Evolutionary conservation across 2,888 invertebrate genomes (phyloP).

Genomic region (Eudasyphora cyanicolor): DNA sequence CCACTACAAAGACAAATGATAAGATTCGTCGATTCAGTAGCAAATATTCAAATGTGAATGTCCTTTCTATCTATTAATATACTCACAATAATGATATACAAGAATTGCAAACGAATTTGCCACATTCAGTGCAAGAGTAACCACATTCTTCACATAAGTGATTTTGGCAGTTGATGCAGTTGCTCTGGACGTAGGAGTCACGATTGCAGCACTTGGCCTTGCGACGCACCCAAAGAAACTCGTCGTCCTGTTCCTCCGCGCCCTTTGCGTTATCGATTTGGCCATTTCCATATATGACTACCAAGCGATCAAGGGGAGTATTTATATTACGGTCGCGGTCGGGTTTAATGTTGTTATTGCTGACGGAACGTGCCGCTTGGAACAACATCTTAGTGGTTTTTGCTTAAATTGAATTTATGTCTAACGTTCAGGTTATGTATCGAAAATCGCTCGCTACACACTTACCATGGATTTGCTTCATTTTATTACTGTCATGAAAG

Average conservation of each 20-base stretch:
- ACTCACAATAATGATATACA: conserved; percentile 75
- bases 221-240: conserved; percentile 67
- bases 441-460: background rate
- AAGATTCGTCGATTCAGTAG: conserved; percentile 14
- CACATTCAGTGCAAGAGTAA: conserved; percentile 73
- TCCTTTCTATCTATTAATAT: background rate
- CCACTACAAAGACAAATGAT: conserved; percentile 67
- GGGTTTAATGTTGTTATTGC: conserved; percentile 24
- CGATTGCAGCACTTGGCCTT: conserved; percentile 70
- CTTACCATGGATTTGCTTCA: conserved; percentile 73
- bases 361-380: conserved; percentile 67
- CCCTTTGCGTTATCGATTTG: conserved; percentile 64
- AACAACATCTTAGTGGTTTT: conserved; percentile 72
- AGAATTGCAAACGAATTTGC: conserved; percentile 70
- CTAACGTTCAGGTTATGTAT: background rate
- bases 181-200: conserved; percentile 67
- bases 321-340: conserved; percentile 22
- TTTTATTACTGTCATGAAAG: conserved; percentile 69
- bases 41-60: background rate
- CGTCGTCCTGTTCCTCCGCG: conserved; percentile 63
- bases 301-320: conserved; percentile 64
- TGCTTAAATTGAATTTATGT: conserved; percentile 60
- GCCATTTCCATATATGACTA: conserved; percentile 71
- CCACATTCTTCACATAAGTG: conserved; percentile 75
- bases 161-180: conserved; percentile 71